Conservation (phyloP, 2,797 vertebrate species). For the Euphonia xanthogaster region DNA sequence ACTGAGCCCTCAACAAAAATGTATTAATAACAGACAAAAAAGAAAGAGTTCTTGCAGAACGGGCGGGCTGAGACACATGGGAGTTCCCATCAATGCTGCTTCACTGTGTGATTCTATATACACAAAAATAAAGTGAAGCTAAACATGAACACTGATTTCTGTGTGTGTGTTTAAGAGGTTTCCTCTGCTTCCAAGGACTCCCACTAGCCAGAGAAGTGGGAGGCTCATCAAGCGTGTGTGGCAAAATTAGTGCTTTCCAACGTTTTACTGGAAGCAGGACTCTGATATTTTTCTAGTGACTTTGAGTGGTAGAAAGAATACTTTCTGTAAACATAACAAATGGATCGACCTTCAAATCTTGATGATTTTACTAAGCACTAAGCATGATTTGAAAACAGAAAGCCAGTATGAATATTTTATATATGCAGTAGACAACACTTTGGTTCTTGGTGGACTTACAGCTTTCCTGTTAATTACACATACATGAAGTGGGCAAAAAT, state of each 20-base stretch:
- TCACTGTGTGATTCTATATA: neutral
- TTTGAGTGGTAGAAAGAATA: neutral
- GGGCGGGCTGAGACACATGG: neutral
- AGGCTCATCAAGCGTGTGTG: neutral
- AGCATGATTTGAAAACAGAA: neutral
- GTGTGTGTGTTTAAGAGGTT: neutral
- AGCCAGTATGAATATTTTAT: neutral
- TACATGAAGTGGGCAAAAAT: neutral
- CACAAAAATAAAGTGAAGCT: neutral
- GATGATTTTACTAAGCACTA: neutral
- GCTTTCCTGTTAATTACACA: neutral
- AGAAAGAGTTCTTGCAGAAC: neutral
- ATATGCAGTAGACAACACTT: neutral
- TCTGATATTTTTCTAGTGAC: neutral
- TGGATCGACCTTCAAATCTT: neutral
- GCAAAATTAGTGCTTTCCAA: neutral
- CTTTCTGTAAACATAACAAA: neutral
- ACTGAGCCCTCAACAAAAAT: neutral
- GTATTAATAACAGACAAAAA: neutral
- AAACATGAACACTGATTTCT: neutral
- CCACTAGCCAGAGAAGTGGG: neutral
- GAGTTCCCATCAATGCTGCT: neutral
- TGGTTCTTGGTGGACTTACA: neutral
- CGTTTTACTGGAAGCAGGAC: neutral
- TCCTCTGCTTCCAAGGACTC: neutral